Conservation (phyloP, 2,797 vertebrate genomes). For the Apogon talboti region DNA sequence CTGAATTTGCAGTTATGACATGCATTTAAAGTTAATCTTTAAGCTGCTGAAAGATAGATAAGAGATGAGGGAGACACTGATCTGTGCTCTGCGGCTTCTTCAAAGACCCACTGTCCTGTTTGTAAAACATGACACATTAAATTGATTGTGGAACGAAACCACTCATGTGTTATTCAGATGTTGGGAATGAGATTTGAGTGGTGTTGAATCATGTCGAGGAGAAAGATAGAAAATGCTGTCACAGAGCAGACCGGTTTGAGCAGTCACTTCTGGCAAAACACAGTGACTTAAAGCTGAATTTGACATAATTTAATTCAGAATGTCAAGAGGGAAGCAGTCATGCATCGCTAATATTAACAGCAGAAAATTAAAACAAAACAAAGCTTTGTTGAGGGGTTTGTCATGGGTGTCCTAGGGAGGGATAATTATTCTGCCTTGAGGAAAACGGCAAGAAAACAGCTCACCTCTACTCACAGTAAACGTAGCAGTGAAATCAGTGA, state of each 20-base stretch:
- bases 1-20: background rate
- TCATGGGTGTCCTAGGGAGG: slow-evolving; percentile 21
- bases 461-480: slow-evolving; percentile 8
- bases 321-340: slow-evolving; percentile 26
- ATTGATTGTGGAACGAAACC: slow-evolving; percentile 26
- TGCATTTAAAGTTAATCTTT: slow-evolving; percentile 3
- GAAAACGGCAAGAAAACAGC: slow-evolving; percentile 28
- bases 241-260: slow-evolving; percentile 24
- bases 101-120: background rate
- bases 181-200: slow-evolving; percentile 17
- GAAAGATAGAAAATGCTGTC: slow-evolving; percentile 34
- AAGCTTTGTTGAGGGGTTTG: slow-evolving; percentile 41
- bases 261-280: slow-evolving; percentile 29
- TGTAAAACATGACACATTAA: slow-evolving; percentile 9
- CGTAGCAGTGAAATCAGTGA: slow-evolving; percentile 11
- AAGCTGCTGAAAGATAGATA: slow-evolving; percentile 3
- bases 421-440: slow-evolving; percentile 30
- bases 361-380: slow-evolving; percentile 27
- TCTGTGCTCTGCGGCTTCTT: background rate
- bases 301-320: slow-evolving; percentile 33
- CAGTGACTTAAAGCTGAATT: slow-evolving; percentile 35
- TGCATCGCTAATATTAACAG: slow-evolving; percentile 23
- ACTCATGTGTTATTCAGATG: slow-evolving; percentile 40
- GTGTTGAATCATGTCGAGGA: slow-evolving; percentile 26
- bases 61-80: slow-evolving; percentile 2